phyloP scores from a whole-genome alignment of 1,140 invertebrate genomes.

The roundworm (Caenorhabditis elegans) region DNA sequence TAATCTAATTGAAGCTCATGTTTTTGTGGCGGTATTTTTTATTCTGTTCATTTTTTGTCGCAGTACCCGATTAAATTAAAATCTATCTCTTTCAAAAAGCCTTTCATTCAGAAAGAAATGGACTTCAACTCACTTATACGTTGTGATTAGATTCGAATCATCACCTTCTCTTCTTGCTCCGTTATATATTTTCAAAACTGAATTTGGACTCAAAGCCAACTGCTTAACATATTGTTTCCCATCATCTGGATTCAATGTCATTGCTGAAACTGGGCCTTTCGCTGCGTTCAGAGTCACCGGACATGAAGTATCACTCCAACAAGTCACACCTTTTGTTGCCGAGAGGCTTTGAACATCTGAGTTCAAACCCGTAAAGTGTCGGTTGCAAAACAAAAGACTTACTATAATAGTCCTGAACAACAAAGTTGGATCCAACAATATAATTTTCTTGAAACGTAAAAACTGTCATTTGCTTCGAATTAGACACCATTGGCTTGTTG shows the following conservation, averaged over 20 bases:
- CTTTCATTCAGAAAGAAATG: too few relatives aligned
- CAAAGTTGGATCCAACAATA: not conserved
- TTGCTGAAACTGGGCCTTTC: not conserved
- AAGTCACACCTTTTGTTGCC: not conserved
- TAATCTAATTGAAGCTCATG: not conserved
- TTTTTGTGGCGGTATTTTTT: too few relatives aligned
- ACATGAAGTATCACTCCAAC: not conserved
- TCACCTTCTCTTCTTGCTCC: not conserved
- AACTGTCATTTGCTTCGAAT: not conserved
- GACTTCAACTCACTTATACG: not conserved
- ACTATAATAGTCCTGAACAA: not conserved
- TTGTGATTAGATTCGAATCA: not conserved
- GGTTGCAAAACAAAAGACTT: too few relatives aligned
- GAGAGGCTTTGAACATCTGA: not conserved
- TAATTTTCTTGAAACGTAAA: not conserved
- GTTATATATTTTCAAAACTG: not conserved
- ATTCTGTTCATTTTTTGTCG: too few relatives aligned
- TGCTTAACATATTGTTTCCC: not conserved
- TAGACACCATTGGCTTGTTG: not conserved
- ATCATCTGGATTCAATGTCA: not conserved
- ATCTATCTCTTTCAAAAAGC: too few relatives aligned
- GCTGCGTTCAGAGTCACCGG: not conserved
- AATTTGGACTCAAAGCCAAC: not conserved
- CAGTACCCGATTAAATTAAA: too few relatives aligned
- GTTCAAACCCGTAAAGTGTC: too few relatives aligned